These are phyloP conservation scores for Redunca redunca DNA, from an alignment of 2,113 vertebrate species.

Conservation along the genomic window DNA sequence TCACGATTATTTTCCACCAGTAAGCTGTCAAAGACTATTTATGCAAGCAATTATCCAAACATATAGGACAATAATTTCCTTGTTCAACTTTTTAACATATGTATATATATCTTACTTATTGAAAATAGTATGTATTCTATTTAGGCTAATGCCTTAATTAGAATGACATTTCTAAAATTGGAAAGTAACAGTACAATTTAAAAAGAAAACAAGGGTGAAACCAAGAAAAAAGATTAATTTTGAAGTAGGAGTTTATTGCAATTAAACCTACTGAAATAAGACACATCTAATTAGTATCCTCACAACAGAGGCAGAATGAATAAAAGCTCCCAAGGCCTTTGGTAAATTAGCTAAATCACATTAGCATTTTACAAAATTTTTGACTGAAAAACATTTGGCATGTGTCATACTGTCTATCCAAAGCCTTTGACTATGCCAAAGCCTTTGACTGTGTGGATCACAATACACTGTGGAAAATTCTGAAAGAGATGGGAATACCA, in stretches of 20 bases:
- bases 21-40: neutral
- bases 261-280: slow-evolving; percentile 46
- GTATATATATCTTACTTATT: neutral
- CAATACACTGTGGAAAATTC: too few relatives aligned
- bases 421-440: too few relatives aligned
- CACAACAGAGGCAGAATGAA: slow-evolving; percentile 1
- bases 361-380: neutral
- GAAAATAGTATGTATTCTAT: neutral
- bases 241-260: slow-evolving; percentile 29
- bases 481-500: too few relatives aligned
- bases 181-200: neutral
- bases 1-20: neutral
- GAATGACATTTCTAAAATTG: neutral
- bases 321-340: neutral
- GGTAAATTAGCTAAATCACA: neutral
- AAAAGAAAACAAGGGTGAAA: slow-evolving; percentile 40
- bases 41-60: neutral
- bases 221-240: slow-evolving; percentile 56
- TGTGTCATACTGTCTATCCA: neutral
- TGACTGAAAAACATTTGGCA: neutral
- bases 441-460: too few relatives aligned
- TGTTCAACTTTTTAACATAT: neutral
- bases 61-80: neutral
- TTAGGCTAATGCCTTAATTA: neutral
- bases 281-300: slow-evolving; percentile 49